Evolutionary conservation across 1,140 invertebrate genomes (phyloP), one percentile per base, ranked within the genome.

Genomic region (Zaprionus ghesquierei): DNA sequence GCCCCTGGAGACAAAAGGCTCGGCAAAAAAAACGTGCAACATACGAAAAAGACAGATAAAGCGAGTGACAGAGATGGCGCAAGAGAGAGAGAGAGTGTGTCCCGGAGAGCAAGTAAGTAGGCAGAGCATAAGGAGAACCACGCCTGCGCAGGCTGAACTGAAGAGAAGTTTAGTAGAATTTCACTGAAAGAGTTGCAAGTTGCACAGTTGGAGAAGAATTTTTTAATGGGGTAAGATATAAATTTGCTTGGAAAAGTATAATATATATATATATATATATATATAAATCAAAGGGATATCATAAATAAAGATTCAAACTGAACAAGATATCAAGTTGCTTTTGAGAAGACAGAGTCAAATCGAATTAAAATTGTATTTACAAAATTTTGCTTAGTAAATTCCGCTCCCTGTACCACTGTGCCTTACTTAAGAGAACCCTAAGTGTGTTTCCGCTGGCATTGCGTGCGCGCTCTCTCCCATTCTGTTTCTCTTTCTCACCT

Each of bases 21-120:
- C 27, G 33, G 27, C 25, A 54, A 58, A 25, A 66, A 64, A 38
- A 70, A 74, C 81, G 77, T 84, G 80, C 64, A 56, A 66, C 22
- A 29, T 46, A 20, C 41, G 18, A 41, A 38, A 25, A 33, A 25
- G 44, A 53, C 44, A 15, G 56, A 23, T 6, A 23, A 33, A 20
- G 2, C 51, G 3, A 33, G 10, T 5, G 8, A 27, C 18, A n/a
- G 27, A 44, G 35, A 46, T 20, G 8, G 49, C 6, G 68, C 27
- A 20, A 33, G 35, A 25, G 2, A 38, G 29, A 1, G 22, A 54
- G 13, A 27, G 0, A 71, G 8, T 25, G n/a, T 29, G 50, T 13
- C 9, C 23, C 20, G 25, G 10, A 22, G 41, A 33, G 33, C 15
- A 22, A 15, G 49, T 23, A 56, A 50, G 31, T 1, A 0, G 2